These are phyloP conservation scores for Trileptium ribeirensis DNA, from an alignment of 2,888 invertebrate species.

Conservation along the genomic window DNA sequence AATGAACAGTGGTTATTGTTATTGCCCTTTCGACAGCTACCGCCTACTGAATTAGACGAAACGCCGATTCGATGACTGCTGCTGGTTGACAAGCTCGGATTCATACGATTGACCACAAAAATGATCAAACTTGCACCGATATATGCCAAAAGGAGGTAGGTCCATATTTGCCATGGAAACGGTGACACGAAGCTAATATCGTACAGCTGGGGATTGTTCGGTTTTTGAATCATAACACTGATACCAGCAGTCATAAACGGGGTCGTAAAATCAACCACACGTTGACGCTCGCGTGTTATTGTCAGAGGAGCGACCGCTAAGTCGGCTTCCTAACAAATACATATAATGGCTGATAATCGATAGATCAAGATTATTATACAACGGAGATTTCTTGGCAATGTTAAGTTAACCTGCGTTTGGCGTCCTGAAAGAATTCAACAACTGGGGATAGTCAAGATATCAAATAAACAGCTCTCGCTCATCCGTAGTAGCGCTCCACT, in stretches of 20 bases:
- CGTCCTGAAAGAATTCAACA: too few species aligned
- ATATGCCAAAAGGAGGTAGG: constrained; percentile 66
- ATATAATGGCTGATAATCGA: too few species aligned
- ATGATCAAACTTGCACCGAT: constrained; percentile 59
- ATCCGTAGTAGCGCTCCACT: too few species aligned
- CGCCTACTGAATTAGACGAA: neutral
- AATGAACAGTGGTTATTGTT: neutral
- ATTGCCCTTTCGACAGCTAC: too few species aligned
- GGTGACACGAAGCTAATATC: constrained; percentile 95
- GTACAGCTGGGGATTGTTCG: constrained; percentile 62
- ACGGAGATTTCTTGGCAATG: too few species aligned
- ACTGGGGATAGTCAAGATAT: too few species aligned
- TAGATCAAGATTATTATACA: too few species aligned
- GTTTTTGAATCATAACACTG: constrained; percentile 87
- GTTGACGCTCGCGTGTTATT: constrained; percentile 84
- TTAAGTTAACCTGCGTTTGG: too few species aligned
- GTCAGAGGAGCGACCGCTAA: constrained; percentile 90
- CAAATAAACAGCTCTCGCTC: too few species aligned
- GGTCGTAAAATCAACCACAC: constrained; percentile 88
- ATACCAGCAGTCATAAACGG: constrained; percentile 90
- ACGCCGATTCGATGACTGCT: neutral
- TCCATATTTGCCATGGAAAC: constrained; percentile 93
- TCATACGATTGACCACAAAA: constrained; percentile 21
- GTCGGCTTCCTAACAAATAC: constrained; percentile 74
- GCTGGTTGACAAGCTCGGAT: neutral